Base-by-base conservation (phyloP, 2,888 invertebrate species). In the Fragum sueziense region DNA sequence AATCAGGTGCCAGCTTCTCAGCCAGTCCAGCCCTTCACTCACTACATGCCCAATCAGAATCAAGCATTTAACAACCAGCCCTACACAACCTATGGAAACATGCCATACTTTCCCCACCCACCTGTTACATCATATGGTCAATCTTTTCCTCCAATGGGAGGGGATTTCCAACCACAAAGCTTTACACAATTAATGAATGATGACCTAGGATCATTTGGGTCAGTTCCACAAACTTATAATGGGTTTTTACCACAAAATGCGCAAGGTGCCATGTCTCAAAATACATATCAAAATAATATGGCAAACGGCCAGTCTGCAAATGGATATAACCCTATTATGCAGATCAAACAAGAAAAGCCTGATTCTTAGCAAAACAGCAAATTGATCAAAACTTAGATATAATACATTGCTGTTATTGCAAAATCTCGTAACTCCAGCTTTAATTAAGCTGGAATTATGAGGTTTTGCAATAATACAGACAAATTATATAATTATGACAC, bases 291-390 rank as follows among this genome's bases (percentile, higher is more conserved):
- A n/a, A 54, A 70, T 47, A 25, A 20, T 22, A 29, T 22, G 14
- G 34, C n/a, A 22, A 4, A n/a, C 1, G 14, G 17, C n/a, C 34
- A 22, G 57, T 25, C 57, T 29, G 22, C 54, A 3, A 37, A 17
- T 41, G 27, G 22, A 4, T 65, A 41, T 27, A 65, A 72, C 27
- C 71, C 67, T 25, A 57, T 68, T 37, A 41, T 79, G 29, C 70
- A 62, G 1, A 79, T 79, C 0, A 79, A 79, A 67, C 79, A 79
- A 52, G 79, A 79, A 71, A 79, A 79, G 47, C 65, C 74, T 20
- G 76, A 76, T 59, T 57, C 57, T 33, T 71, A 69, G 69, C 27
- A 1, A 17, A 9, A 14, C 29, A 27, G 61, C n/a, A n/a, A n/a
- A n/a, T n/a, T n/a, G n/a, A n/a, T n/a, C n/a, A n/a, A n/a, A n/a